Evolutionary conservation across 2,113 vertebrate genomes (phyloP), one percentile per base, ranked within the genome.

Genomic region (Corydoras maculifer): DNA sequence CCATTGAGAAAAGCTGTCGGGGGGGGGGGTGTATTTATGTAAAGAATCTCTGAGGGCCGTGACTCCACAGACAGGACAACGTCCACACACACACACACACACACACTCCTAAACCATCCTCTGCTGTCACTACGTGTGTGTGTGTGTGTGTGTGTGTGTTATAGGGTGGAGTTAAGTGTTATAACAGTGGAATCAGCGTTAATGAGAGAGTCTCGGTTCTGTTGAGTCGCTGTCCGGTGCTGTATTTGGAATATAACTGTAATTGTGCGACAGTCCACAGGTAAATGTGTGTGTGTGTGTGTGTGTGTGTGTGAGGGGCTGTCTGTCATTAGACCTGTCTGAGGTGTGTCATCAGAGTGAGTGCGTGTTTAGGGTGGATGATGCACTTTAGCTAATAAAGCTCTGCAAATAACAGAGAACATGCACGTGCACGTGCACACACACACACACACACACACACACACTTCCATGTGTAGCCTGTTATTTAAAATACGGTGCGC

Each of bases 381-480:
- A 72, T 35, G 32, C 58, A 59, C 63, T 66, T 53, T 32, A 55
- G 48, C 72, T 72, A 75, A 74, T 80, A 77, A 69, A 72, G 51
- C 51, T 62, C 9, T 54, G 51, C 57, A 77, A 80, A 80, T 69
- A 65, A 78, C 69, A 80, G 62, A 76, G 73, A 61, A 14, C 60
- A 57, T 65, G 18, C 31, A 65, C 65, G 72, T 54, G 48, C n/a
- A 43, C 30, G 71, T 31, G 65, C 65, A 51, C 62, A 58, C 58
- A 70, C 31, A 65, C 65, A 77, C 61, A 54, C 15, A 43, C 30
- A 76, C 50, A 69, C 65, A 51, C 62, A 58, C 58, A 70, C 50
- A 77, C 11, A 72, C 51, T 72, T 64, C 15, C 69, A 69, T 48
- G 55, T 13, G 15, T 14, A 58, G 35, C 35, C 35, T 43, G 35